Evolutionary conservation across 2,888 invertebrate genomes (phyloP).

Genomic region (Entomobrya multifasciata): DNA sequence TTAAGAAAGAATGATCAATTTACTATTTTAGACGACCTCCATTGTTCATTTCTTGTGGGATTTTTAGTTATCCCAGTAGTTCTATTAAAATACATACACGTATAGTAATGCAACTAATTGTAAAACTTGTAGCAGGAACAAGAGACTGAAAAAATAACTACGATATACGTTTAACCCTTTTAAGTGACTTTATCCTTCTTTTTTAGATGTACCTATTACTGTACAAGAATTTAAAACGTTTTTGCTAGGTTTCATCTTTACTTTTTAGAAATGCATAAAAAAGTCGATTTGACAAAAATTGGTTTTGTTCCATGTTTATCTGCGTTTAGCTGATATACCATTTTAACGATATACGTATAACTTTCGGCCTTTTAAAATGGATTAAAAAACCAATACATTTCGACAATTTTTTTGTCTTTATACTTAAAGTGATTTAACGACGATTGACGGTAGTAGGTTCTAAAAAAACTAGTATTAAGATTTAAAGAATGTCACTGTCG

Average conservation of each 20-base stretch:
- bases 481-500: conserved; percentile 49
- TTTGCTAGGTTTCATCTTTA: background rate
- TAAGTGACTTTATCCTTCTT: conserved; percentile 60
- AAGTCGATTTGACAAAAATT: background rate
- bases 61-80: background rate
- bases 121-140: conserved; percentile 71
- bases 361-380: too few relatives aligned
- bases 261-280: background rate
- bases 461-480: conserved; percentile 55
- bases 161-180: conserved; percentile 71
- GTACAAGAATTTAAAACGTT: conserved; percentile 31
- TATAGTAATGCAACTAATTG: conserved; percentile 64
- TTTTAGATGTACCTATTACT: conserved; percentile 54
- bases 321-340: too few relatives aligned
- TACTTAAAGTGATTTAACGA: conserved; percentile 34
- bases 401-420: background rate
- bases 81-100: background rate
- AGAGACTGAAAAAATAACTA: conserved; percentile 69
- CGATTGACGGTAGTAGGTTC: conserved; percentile 58
- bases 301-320: too few relatives aligned
- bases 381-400: too few relatives aligned
- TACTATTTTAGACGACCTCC: conserved; percentile 17
- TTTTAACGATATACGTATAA: too few relatives aligned
- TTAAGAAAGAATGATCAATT: background rate
- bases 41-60: conserved; percentile 29